These are phyloP conservation scores for Varecia variegata DNA, from an alignment of 2,797 vertebrate genomes.

Conservation along the genomic window DNA sequence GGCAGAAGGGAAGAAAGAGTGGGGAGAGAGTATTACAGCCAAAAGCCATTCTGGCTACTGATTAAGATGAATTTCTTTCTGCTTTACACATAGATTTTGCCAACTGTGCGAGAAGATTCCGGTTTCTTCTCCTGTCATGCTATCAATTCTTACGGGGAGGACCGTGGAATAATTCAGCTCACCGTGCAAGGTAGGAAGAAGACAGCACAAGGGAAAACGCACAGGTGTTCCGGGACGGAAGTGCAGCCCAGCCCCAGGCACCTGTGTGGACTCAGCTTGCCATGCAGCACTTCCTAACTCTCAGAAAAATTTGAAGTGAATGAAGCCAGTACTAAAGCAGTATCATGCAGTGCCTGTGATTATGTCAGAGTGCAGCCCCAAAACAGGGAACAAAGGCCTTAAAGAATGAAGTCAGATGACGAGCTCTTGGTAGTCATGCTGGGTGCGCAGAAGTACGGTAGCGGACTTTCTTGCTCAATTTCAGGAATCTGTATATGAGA, in stretches of 20 bases:
- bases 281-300: not conserved
- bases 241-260: slow-evolving; percentile 19
- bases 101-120: slow-evolving; percentile 97
- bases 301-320: not conserved
- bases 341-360: not conserved
- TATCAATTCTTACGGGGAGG: slow-evolving; percentile 99
- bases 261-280: not conserved
- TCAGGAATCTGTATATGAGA: not conserved
- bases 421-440: accelerated
- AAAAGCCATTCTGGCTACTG: slow-evolving; percentile 16
- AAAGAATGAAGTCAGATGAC: not conserved
- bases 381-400: no score
- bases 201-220: slow-evolving; percentile 45
- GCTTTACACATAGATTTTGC: slow-evolving; percentile 90
- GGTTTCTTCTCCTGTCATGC: slow-evolving; percentile 99
- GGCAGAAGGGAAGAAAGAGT: accelerated
- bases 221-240: slow-evolving; percentile 48
- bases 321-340: not conserved
- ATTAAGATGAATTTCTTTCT: slow-evolving; percentile 71
- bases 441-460: accelerated
- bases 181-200: slow-evolving; percentile 95
- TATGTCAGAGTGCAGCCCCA: not conserved
- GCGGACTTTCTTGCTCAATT: not conserved
- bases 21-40: not conserved
- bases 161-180: slow-evolving; percentile 98